Evolutionary conservation across 2,797 vertebrate genomes (phyloP).

Genomic region (Labeo calbasu): DNA sequence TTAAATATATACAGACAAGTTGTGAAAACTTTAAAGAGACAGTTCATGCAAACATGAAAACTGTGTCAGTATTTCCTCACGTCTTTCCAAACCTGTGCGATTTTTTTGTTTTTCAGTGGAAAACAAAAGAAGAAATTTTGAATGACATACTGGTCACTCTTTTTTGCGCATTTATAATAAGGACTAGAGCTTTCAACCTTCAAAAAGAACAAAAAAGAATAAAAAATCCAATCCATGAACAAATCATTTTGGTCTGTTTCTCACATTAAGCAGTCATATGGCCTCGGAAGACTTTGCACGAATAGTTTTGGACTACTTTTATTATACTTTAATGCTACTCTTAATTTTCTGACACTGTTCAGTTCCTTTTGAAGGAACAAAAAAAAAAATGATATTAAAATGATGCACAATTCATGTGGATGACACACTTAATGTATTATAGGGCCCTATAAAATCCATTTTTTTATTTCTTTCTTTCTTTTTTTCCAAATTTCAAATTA

Average conservation of each 20-base stretch:
- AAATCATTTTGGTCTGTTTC: not conserved
- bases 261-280: not conserved
- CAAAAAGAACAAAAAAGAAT: not conserved
- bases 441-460: too few species aligned
- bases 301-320: not conserved
- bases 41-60: constrained; percentile 6
- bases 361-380: too few species aligned
- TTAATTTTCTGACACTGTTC: too few species aligned
- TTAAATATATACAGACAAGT: constrained; percentile 22
- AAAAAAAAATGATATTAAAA: too few species aligned
- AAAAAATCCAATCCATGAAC: not conserved
- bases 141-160: not conserved
- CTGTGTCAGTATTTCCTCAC: not conserved
- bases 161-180: not conserved
- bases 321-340: not conserved
- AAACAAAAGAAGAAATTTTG: not conserved
- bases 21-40: constrained; percentile 4
- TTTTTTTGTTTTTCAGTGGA: not conserved
- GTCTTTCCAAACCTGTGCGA: not conserved
- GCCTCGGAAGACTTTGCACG: not conserved
- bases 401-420: too few species aligned
- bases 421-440: too few species aligned
- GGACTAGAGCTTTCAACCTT: not conserved
- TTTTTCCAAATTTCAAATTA: too few species aligned
- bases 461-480: too few species aligned